These are phyloP conservation scores for Selene dorsalis DNA, from an alignment of 2,797 vertebrate species.

Conservation along the genomic window DNA sequence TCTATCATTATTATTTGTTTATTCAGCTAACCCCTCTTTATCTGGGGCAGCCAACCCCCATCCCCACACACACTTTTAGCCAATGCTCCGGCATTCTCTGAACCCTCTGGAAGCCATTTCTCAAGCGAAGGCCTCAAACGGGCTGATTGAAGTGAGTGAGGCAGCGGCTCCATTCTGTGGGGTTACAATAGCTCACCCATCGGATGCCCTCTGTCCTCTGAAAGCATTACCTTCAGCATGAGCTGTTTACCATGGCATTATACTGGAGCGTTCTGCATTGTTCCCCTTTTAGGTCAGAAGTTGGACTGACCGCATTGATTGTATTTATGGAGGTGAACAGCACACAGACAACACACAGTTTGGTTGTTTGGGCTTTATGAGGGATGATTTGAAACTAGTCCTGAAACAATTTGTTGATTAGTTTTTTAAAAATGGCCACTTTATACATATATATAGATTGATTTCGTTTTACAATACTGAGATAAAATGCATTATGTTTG, in stretches of 20 bases:
- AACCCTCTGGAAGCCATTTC: conserved; percentile 72
- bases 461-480: too few relatives aligned
- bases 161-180: conserved; percentile 55
- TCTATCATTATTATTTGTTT: conserved; percentile 74
- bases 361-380: too few relatives aligned
- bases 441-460: too few relatives aligned
- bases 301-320: conserved; percentile 27
- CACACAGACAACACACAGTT: too few relatives aligned
- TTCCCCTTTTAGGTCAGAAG: conserved; percentile 69
- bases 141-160: conserved; percentile 63
- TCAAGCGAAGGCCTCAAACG: conserved; percentile 40
- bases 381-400: too few relatives aligned
- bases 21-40: conserved; percentile 74
- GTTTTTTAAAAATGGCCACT: too few relatives aligned
- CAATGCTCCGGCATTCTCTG: conserved; percentile 38
- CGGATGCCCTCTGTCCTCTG: conserved; percentile 61
- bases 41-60: conserved; percentile 62
- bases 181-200: conserved; percentile 64
- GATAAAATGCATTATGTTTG: too few relatives aligned
- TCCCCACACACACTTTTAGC: conserved; percentile 23
- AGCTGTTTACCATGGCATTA: conserved; percentile 55
- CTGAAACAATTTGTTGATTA: too few relatives aligned
- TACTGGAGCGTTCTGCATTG: conserved; percentile 65
- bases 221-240: conserved; percentile 72
- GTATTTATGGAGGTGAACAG: conserved; percentile 26